Evolutionary conservation across 2,113 vertebrate genomes (phyloP).

Genomic region (Delphinus delphis): DNA sequence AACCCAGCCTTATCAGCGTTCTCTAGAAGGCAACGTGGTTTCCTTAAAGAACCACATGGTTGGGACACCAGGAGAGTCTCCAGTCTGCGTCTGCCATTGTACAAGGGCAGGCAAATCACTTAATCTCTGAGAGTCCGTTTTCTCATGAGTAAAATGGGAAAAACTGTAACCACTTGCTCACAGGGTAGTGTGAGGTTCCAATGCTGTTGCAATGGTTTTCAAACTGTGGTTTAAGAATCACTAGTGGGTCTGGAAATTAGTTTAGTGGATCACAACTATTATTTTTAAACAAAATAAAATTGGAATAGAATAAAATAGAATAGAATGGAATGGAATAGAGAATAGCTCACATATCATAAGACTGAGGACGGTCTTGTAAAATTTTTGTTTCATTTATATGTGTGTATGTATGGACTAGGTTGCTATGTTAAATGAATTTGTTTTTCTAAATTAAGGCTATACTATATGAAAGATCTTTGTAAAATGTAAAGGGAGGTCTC

Average conservation of each 20-base stretch:
- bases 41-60: neutral
- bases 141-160: neutral
- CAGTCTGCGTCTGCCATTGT: too few relatives aligned
- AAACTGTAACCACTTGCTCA: neutral
- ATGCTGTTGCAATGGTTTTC: neutral
- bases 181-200: too few relatives aligned
- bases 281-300: neutral
- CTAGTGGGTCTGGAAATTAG: neutral
- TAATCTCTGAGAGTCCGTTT: neutral
- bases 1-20: neutral
- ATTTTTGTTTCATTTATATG: neutral
- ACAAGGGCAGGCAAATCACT: neutral
- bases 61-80: neutral
- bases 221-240: neutral
- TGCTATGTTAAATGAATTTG: neutral
- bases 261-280: neutral
- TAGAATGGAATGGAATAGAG: neutral
- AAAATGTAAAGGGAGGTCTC: neutral
- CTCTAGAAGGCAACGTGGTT: neutral
- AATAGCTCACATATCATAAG: neutral
- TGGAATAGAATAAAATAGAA: neutral
- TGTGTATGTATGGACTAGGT: neutral
- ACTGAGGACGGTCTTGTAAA: neutral
- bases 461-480: neutral
- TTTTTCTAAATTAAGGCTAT: slow-evolving; percentile 7